Base-by-base conservation (phyloP, 2,113 vertebrate species). In the Hyla sarda region DNA sequence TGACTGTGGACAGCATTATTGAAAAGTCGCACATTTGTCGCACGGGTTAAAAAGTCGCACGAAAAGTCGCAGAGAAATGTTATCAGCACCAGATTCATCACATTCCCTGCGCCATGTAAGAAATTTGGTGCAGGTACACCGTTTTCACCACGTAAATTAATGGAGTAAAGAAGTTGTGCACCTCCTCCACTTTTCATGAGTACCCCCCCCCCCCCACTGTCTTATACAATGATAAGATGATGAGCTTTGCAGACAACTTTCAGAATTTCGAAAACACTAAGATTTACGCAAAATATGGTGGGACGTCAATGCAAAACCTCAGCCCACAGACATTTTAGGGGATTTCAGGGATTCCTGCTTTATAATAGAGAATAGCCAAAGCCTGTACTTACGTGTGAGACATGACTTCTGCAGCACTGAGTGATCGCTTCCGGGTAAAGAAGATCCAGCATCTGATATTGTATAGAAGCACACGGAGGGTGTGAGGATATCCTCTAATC, bases 301-400 rank as follows among this genome's bases (percentile, higher is more conserved):
- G 19, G 16, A 65, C 14, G 25, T 16, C 25, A 30, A 60, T 60
- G 56, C 3, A 60, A 65, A 69, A 37, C 65, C 65, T 30, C 65
- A 67, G 28, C 62, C 62, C 25, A 28, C 8, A 28, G 13, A 76
- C 30, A 50, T 9, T 50, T 2, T 25, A 48, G 73, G 73, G n/a
- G 47, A 30, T 30, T 76, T 52, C 47, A 16, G 19, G 28, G n/a
- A 11, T 17, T 41, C 6, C 37, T 47, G 45, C 41, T 9, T 25
- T 30, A 13, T 34, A 21, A 62, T 23, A 52, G 25, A 19, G 37
- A 28, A 83, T 47, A 56, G 13, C 25, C 3, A 47, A 34, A 25
- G 37, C 1, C 1, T 0, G 48, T 91, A 92, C 91, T 93, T 87
- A 93, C 91, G 23, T 89, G 83, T 92, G 91, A 4, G 92, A 90